Evolutionary conservation across 2,113 vertebrate species (phyloP).

Genomic region (Myiozetetes cayanensis): DNA sequence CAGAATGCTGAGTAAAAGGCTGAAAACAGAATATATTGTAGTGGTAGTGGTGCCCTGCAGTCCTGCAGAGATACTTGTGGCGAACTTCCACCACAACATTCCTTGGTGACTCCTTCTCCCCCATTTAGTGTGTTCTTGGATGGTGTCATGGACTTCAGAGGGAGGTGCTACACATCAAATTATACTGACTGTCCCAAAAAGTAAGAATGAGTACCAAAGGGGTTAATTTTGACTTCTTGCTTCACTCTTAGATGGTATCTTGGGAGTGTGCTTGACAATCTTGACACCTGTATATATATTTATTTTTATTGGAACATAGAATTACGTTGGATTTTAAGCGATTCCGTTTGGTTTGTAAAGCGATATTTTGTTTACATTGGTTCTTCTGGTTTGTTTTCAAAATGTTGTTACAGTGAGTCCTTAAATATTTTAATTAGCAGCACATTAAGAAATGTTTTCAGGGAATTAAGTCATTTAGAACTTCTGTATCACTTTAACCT

Average conservation of each 20-base stretch:
- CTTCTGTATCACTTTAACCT: slow-evolving; percentile 49
- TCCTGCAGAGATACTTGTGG: background rate
- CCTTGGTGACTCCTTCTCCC: background rate
- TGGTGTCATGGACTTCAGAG: too few species aligned
- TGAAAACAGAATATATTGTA: background rate
- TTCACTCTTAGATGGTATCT: slow-evolving; percentile 33
- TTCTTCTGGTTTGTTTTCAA: slow-evolving; percentile 56
- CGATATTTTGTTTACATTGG: slow-evolving; percentile 45
- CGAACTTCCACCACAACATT: background rate
- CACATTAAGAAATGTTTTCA: slow-evolving; percentile 62
- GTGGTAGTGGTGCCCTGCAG: background rate
- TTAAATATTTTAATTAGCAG: slow-evolving; percentile 63
- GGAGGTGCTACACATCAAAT: background rate
- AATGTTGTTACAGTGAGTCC: slow-evolving; percentile 56
- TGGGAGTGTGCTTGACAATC: slow-evolving; percentile 5
- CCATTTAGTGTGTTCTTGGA: background rate
- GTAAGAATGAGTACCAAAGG: background rate
- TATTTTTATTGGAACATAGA: slow-evolving; percentile 52
- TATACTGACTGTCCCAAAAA: background rate
- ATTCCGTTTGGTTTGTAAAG: slow-evolving; percentile 58
- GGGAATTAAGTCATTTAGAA: slow-evolving; percentile 54
- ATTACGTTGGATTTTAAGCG: slow-evolving; percentile 46
- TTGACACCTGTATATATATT: slow-evolving; percentile 58
- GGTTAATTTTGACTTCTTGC: slow-evolving; percentile 35
- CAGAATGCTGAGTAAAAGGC: background rate